These are phyloP conservation scores for Agrypnia vestita DNA, from an alignment of 1,140 invertebrate species.

Conservation along the genomic window DNA sequence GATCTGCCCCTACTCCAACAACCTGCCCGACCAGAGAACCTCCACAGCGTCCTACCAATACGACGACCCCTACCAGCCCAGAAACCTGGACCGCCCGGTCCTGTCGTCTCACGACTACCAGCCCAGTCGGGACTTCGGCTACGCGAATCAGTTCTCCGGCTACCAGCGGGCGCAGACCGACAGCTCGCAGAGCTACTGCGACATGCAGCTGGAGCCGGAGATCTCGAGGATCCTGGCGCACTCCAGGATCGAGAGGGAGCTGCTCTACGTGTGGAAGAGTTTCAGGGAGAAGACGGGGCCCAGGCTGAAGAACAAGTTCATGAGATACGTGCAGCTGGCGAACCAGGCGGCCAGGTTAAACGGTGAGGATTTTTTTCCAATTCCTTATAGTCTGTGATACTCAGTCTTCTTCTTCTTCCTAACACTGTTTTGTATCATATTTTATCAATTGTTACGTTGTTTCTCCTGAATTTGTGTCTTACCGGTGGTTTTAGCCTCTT, in stretches of 20 bases:
- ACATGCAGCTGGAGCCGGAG: slow-evolving; percentile 81
- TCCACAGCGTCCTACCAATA: background rate
- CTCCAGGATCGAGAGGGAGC: slow-evolving; percentile 82
- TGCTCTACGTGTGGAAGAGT: slow-evolving; percentile 84
- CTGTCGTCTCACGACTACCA: slow-evolving; percentile 5
- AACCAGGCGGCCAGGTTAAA: slow-evolving; percentile 86
- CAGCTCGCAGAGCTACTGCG: slow-evolving; percentile 73
- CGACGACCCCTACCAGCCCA: slow-evolving; percentile 16
- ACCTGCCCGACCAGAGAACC: background rate
- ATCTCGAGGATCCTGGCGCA: slow-evolving; percentile 79
- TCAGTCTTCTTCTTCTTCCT: too few species aligned
- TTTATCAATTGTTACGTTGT: too few species aligned
- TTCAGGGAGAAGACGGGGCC: slow-evolving; percentile 87
- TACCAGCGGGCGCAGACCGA: slow-evolving; percentile 52
- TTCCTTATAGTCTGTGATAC: too few species aligned
- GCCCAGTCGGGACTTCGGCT: slow-evolving; percentile 4
- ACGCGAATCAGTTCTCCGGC: background rate
- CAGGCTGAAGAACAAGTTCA: slow-evolving; percentile 82
- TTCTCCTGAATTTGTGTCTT: too few species aligned
- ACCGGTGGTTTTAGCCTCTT: too few species aligned
- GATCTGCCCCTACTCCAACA: slow-evolving; percentile 79
- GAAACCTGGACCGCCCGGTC: background rate
- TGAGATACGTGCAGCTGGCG: slow-evolving; percentile 83
- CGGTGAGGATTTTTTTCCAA: slow-evolving; percentile 74
- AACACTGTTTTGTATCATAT: too few species aligned